Conservation (phyloP, 2,888 invertebrate species). For the Drosophila lutescens region DNA sequence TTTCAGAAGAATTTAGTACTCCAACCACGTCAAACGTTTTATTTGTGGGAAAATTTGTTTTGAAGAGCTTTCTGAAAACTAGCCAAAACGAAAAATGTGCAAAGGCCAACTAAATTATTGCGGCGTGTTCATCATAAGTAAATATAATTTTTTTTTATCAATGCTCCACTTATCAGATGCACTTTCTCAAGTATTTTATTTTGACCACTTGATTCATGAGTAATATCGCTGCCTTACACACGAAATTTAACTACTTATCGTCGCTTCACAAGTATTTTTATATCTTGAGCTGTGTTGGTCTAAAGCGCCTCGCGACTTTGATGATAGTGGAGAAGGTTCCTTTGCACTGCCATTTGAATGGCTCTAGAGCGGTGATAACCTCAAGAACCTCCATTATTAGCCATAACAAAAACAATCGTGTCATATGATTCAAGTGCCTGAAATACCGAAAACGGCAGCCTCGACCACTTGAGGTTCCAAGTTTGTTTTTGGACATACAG, state of each 20-base stretch:
- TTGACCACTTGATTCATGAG: slow-evolving; percentile 58
- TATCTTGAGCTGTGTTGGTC: slow-evolving; percentile 37
- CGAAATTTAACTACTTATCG: slow-evolving; percentile 47
- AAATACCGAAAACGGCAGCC: slow-evolving; percentile 28
- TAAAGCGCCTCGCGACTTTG: slow-evolving; percentile 33
- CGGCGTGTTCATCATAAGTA: not conserved
- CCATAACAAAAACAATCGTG: slow-evolving; percentile 45
- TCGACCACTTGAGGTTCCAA: slow-evolving; percentile 6
- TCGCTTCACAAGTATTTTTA: slow-evolving; percentile 22
- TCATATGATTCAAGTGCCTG: slow-evolving; percentile 40
- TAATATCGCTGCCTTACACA: slow-evolving; percentile 45
- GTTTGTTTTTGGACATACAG: slow-evolving; percentile 1
- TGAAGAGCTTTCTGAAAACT: not conserved
- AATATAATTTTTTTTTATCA: slow-evolving; percentile 20
- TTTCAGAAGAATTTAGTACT: not conserved
- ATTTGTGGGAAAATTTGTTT: not conserved
- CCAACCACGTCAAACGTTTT: not conserved
- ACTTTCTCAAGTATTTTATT: slow-evolving; percentile 42
- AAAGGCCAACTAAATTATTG: not conserved
- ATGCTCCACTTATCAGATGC: slow-evolving; percentile 40
- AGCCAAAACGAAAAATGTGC: not conserved
- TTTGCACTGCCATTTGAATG: slow-evolving; percentile 36
- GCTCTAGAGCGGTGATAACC: slow-evolving; percentile 30
- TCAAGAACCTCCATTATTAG: slow-evolving; percentile 35
- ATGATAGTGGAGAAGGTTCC: slow-evolving; percentile 31